These are phyloP conservation scores for Tinea pellionella DNA, from an alignment of 2,888 invertebrate species.

Conservation along the genomic window DNA sequence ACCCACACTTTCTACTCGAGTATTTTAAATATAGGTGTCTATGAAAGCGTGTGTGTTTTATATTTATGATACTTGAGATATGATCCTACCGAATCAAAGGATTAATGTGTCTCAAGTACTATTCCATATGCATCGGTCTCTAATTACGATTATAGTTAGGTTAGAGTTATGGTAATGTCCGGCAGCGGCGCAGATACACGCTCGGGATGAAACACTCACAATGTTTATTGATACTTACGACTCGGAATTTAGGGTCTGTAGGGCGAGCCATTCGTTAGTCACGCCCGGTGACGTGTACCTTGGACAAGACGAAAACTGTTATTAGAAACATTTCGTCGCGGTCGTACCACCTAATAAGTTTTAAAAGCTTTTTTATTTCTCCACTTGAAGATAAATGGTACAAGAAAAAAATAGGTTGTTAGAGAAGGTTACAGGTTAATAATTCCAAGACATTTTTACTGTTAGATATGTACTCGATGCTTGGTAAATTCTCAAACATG, in stretches of 20 bases:
- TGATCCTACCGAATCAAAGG: slow-evolving; percentile 31
- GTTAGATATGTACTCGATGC: neutral
- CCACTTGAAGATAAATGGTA: slow-evolving; percentile 10
- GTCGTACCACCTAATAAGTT: slow-evolving; percentile 9
- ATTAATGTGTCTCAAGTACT: slow-evolving; percentile 61
- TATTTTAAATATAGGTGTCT: slow-evolving; percentile 10
- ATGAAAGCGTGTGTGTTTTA: neutral
- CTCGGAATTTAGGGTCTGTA: slow-evolving; percentile 68
- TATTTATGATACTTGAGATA: slow-evolving; percentile 11
- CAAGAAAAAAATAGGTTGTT: neutral
- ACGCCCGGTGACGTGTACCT: slow-evolving; percentile 69
- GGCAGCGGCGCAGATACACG: slow-evolving; percentile 48
- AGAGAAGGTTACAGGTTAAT: slow-evolving; percentile 11
- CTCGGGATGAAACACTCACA: slow-evolving; percentile 36
- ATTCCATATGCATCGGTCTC: slow-evolving; percentile 51
- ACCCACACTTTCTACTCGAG: slow-evolving; percentile 7
- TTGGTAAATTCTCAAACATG: slow-evolving; percentile 1
- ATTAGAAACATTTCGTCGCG: slow-evolving; percentile 57
- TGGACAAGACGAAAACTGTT: slow-evolving; percentile 68
- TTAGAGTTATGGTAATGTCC: slow-evolving; percentile 62
- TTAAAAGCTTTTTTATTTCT: slow-evolving; percentile 13
- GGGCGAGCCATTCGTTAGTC: slow-evolving; percentile 70
- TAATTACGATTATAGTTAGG: slow-evolving; percentile 59
- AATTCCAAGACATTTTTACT: neutral
- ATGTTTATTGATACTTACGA: slow-evolving; percentile 61